Evolutionary conservation across 2,797 vertebrate genomes (phyloP).

Genomic region (Lerista edwardsae): DNA sequence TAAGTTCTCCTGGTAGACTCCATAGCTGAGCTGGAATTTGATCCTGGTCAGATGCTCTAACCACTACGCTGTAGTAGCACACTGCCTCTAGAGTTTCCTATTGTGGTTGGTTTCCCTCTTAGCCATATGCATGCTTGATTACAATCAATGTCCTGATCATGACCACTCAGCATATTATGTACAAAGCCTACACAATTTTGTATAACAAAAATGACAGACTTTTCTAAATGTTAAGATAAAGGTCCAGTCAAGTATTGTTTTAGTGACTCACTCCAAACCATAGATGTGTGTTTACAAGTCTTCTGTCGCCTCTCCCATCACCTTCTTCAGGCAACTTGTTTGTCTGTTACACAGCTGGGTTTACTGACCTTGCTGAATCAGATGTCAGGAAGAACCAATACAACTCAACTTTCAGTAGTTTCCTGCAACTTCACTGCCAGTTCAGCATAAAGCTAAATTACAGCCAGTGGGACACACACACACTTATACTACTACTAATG

Average conservation of each 20-base stretch:
- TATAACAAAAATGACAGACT: neutral
- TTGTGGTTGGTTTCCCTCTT: too few species aligned
- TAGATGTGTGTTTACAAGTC: too few species aligned
- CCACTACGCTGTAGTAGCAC: too few species aligned
- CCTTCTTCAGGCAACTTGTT: neutral
- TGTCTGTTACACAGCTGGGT: neutral
- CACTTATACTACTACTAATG: neutral
- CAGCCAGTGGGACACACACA: neutral
- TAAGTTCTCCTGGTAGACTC: too few species aligned
- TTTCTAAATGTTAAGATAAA: neutral
- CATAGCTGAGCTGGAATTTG: too few species aligned
- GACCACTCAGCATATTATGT: neutral
- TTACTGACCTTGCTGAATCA: neutral
- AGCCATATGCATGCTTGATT: too few species aligned
- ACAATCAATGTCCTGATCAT: too few species aligned
- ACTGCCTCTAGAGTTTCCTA: too few species aligned
- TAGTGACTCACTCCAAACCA: neutral
- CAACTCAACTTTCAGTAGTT: neutral
- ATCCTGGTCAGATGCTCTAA: too few species aligned
- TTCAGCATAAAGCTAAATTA: neutral
- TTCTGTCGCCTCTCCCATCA: neutral
- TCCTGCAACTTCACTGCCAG: neutral
- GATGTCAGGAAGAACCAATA: neutral
- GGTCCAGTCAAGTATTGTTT: neutral
- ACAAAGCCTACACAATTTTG: neutral